Evolutionary conservation across 2,888 invertebrate species (phyloP), one percentile per base, ranked within the genome.

Genomic region (Tipula unca): DNA sequence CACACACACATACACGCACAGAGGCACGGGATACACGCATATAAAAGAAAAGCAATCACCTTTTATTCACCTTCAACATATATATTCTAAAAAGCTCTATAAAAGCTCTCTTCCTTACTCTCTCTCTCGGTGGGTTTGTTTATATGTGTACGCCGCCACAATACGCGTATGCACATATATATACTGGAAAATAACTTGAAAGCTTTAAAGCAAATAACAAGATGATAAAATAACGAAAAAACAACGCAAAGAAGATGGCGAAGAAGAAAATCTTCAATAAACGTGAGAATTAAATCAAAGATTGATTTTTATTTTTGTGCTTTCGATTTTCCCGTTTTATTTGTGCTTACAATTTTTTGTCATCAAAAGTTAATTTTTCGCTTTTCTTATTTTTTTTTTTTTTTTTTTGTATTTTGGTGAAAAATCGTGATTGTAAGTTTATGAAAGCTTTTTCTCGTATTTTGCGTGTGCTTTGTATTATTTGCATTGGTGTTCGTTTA

Each of bases 251-350:
- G 69, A 69, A 25, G 25, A 69, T 10, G 20, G 25, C 6, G 13
- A 69, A 69, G 25, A 69, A 69, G 69, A 69, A 69, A 69, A 69
- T 69, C 69, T 69, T 25, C 69, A 69, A 25, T 69, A 69, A 69
- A 69, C 69, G 69, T 69, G 69, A 69, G 69, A 69, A 69, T 69
- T 69, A 69, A 69, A 69, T 69, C 69, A 69, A 69, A 69, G 69
- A 69, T 69, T 69, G 69, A 69, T 69, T 69, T 69, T 69, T 69
- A 6, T 25, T 69, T 69, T 69, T 10, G 25, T 69, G 69, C 69
- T 69, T 69, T 69, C 69, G 69, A 69, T 69, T 69, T 17, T 6
- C 25, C 25, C 10, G 1, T 69, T 69, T 20, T 48, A 25, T 48
- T 48, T 8, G 17, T 48, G 48, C 48, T 48, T 17, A 17, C 69